These are phyloP conservation scores for Pelusios castaneus DNA, from an alignment of 2,113 vertebrate species.

Conservation along the genomic window DNA sequence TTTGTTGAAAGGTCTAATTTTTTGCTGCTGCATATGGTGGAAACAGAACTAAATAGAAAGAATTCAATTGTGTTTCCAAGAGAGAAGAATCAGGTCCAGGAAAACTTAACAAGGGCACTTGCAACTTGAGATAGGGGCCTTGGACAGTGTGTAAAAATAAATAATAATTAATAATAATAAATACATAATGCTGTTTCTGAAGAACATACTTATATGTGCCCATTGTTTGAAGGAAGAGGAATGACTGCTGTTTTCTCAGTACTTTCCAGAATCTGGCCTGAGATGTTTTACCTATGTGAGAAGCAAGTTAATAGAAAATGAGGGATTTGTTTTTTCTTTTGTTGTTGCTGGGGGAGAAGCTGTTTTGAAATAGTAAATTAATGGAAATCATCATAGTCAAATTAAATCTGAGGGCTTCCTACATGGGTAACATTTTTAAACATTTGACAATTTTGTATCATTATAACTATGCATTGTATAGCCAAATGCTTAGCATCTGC, in stretches of 20 bases:
- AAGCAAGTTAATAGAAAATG: not conserved
- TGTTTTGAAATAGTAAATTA: slow-evolving; percentile 15
- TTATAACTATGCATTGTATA: not conserved
- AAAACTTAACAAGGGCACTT: accelerated
- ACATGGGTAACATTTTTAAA: accelerated
- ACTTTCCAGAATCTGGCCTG: not conserved
- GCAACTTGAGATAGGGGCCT: not conserved
- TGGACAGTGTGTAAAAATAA: not conserved
- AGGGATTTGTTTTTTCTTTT: not conserved
- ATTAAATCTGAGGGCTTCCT: slow-evolving; percentile 10
- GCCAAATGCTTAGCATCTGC: not conserved
- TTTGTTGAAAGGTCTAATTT: not conserved
- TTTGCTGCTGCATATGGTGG: not conserved
- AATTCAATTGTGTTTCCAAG: not conserved
- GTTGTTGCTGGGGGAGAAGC: not conserved
- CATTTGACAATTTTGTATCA: not conserved
- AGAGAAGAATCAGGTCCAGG: not conserved
- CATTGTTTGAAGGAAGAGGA: not conserved
- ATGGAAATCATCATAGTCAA: not conserved
- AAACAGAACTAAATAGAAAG: not conserved
- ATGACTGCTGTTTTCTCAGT: not conserved
- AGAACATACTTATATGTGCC: not conserved
- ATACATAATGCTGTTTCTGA: not conserved
- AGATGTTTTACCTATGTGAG: not conserved
- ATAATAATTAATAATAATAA: not conserved